Evolutionary conservation across 2,888 invertebrate species (phyloP).

Genomic region (Acanthosepion lycidas): DNA sequence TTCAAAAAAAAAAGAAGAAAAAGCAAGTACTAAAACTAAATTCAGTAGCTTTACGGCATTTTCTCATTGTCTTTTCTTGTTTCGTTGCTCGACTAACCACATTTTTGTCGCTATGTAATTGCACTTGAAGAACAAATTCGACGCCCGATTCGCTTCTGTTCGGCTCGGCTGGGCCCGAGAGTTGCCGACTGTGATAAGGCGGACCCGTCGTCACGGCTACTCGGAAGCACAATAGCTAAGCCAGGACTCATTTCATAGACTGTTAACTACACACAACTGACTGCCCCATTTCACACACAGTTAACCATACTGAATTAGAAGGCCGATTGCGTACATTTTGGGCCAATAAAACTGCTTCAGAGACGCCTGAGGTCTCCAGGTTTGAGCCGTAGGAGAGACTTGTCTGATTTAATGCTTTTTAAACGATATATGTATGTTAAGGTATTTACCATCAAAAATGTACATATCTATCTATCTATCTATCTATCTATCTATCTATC

Average conservation of each 20-base stretch:
- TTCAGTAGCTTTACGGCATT: no score
- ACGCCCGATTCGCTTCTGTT: background rate
- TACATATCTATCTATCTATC: background rate
- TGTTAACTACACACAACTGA: background rate
- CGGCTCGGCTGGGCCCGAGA: background rate
- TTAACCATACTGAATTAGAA: slow-evolving; percentile 1
- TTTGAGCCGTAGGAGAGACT: background rate
- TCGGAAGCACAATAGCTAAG: slow-evolving; percentile 17
- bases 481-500: background rate
- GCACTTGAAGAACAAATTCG: background rate
- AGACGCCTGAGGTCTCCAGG: background rate
- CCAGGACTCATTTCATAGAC: background rate
- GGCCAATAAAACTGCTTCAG: background rate
- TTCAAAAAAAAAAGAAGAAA: no score
- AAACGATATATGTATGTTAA: background rate
- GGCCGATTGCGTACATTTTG: slow-evolving; percentile 22
- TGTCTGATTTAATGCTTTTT: background rate
- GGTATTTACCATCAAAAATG: background rate
- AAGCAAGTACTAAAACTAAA: no score
- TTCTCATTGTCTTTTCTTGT: no score
- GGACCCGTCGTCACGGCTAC: background rate
- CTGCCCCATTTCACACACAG: slow-evolving; percentile 4
- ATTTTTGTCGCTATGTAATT: background rate
- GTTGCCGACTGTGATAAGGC: background rate
- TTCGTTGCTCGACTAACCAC: background rate